These are phyloP conservation scores for Ichneumoninae sp. DNA, from an alignment of 2,888 invertebrate species.

Conservation along the genomic window DNA sequence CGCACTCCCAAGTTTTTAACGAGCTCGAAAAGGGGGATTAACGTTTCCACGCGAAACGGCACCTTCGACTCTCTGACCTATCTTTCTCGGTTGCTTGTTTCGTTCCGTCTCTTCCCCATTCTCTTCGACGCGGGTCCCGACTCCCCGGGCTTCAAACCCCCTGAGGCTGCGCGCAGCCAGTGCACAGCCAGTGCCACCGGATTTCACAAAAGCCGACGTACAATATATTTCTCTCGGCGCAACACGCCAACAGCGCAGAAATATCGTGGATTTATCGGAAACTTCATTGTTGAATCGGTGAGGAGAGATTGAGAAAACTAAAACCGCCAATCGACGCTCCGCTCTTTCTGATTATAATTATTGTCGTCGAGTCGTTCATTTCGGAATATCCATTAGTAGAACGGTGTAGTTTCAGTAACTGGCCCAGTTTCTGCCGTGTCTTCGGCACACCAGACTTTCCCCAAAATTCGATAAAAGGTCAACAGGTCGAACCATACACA, in stretches of 20 bases:
- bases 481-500: too few species aligned
- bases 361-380: too few species aligned
- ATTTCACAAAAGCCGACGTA: neutral
- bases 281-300: neutral
- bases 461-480: too few species aligned
- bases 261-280: slow-evolving; percentile 13
- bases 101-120: neutral
- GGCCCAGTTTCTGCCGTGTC: too few species aligned
- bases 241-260: neutral
- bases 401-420: too few species aligned
- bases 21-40: slow-evolving; percentile 19
- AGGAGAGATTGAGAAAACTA: neutral
- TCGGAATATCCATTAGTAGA: too few species aligned
- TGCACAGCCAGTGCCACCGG: slow-evolving; percentile 6
- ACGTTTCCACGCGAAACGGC: slow-evolving; percentile 8
- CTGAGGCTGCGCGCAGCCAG: slow-evolving; percentile 1
- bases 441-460: too few species aligned
- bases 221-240: slow-evolving; percentile 16
- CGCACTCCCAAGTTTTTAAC: slow-evolving; percentile 17
- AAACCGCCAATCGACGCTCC: neutral
- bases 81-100: neutral
- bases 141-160: slow-evolving; percentile 1
- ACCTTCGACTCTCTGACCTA: slow-evolving; percentile 15
- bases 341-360: too few species aligned
- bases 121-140: neutral